Conservation (phyloP, 1,140 invertebrate genomes). For the Mamestra configurata region DNA sequence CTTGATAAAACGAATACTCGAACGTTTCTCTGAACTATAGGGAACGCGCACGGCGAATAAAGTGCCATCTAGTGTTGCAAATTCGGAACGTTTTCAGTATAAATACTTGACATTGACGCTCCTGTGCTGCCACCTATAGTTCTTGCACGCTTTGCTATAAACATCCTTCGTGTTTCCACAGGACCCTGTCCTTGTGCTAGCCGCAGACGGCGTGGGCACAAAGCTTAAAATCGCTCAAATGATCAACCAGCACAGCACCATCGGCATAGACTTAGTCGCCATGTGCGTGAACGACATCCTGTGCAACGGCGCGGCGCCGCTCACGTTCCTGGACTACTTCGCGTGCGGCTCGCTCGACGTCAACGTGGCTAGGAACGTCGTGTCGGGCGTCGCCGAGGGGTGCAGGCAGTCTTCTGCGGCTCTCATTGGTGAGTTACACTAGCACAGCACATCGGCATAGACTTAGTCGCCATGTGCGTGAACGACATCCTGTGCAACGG, state of each 20-base stretch:
- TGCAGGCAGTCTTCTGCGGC: constrained; percentile 95
- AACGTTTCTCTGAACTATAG: no score
- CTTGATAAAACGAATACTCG: no score
- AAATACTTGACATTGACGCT: no score
- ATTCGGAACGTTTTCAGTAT: no score
- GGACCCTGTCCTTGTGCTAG: constrained; percentile 96
- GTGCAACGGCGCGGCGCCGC: constrained; percentile 97
- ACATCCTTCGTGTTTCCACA: constrained; percentile 70
- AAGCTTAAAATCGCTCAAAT: constrained; percentile 98
- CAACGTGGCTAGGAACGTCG: constrained; percentile 91
- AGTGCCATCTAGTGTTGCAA: no score
- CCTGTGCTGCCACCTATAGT: no score
- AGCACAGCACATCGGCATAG: no score
- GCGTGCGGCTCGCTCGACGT: constrained; percentile 95
- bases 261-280: constrained; percentile 99
- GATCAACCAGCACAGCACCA: constrained; percentile 92
- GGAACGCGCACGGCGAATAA: no score
- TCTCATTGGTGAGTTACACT: constrained; percentile 85
- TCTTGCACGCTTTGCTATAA: no score
- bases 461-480: no score
- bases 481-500: no score
- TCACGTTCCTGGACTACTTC: constrained; percentile 99
- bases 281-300: constrained; percentile 99
- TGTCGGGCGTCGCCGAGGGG: constrained; percentile 95
- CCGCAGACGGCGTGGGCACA: constrained; percentile 98